A percentile compares a stretch with the other conserved stretches of the same genome.
Conservation (phyloP, 2,797 vertebrate species). For the Cephalopachus bancanus region DNA sequence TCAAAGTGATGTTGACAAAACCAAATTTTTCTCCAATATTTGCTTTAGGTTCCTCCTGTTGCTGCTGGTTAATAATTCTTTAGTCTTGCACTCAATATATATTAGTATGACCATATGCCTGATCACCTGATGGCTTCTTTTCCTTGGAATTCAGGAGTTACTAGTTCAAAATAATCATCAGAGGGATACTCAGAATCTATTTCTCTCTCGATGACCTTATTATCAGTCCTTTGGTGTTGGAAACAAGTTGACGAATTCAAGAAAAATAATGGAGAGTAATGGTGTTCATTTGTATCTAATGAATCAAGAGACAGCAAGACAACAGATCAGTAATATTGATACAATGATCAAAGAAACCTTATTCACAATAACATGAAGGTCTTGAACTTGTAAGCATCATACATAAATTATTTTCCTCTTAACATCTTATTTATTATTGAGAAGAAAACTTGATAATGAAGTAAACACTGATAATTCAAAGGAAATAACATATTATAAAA, state of each 20-base stretch:
- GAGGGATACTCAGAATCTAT: slow-evolving; percentile 81
- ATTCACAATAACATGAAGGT: not conserved
- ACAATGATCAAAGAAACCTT: not conserved
- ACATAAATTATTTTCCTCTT: slow-evolving; percentile 13
- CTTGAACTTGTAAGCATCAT: slow-evolving; percentile 37
- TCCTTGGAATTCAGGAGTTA: slow-evolving; percentile 93
- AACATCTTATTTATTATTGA: not conserved
- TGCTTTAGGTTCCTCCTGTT: not conserved
- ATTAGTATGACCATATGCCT: not conserved
- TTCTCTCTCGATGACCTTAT: slow-evolving; percentile 86
- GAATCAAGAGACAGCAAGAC: slow-evolving; percentile 49
- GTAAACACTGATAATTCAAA: slow-evolving; percentile 35
- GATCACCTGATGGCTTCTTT: slow-evolving; percentile 96
- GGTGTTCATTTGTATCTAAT: slow-evolving; percentile 93
- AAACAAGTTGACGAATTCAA: slow-evolving; percentile 94
- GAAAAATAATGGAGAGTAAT: slow-evolving; percentile 92
- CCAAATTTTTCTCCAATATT: not conserved
- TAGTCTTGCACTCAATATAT: not conserved
- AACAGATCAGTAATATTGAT: not conserved
- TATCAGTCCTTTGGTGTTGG: slow-evolving; percentile 85
- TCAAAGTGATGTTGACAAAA: not conserved
- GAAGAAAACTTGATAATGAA: not conserved
- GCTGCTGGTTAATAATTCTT: not conserved
- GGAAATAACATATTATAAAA: not conserved
- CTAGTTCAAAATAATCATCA: slow-evolving; percentile 89